Conservation (phyloP, 2,888 invertebrate genomes). For the Mechanitis mazaeus region DNA sequence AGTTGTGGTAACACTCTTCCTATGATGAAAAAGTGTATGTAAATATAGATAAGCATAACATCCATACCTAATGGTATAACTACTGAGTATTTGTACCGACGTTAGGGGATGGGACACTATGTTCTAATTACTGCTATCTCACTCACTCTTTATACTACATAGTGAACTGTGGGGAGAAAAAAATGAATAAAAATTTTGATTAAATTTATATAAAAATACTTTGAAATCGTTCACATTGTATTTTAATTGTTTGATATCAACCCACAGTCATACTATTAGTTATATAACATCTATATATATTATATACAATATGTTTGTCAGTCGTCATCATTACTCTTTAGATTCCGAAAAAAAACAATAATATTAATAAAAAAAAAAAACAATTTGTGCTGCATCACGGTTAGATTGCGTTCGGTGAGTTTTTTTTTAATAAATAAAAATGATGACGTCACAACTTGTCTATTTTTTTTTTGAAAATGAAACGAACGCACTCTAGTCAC, state of each 20-base stretch:
- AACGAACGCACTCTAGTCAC: conserved; percentile 32
- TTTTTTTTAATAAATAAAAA: conserved; percentile 8
- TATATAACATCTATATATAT: conserved; percentile 37
- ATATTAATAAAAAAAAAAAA: conserved; percentile 32
- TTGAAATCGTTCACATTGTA: background rate
- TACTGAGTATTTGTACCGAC: conserved; percentile 74
- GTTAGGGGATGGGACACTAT: conserved; percentile 50
- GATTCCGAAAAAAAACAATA: conserved; percentile 25
- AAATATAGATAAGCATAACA: conserved; percentile 7
- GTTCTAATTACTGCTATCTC: conserved; percentile 53
- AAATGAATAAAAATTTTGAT: no score
- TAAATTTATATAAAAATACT: background rate
- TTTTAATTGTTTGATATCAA: conserved; percentile 30
- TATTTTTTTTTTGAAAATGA: background rate
- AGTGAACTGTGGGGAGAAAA: conserved; percentile 28
- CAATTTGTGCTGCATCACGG: conserved; percentile 27
- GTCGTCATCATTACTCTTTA: conserved; percentile 43
- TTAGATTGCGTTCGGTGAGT: conserved; percentile 36
- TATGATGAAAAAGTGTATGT: conserved; percentile 35
- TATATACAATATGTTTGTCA: conserved; percentile 65
- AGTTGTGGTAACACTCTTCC: no score
- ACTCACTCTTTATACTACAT: conserved; percentile 55
- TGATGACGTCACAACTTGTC: no score
- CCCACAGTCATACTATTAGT: conserved; percentile 35
- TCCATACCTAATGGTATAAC: conserved; percentile 51